These are phyloP conservation scores for Ataeniobius toweri DNA, from an alignment of 2,797 vertebrate genomes.

Conservation along the genomic window DNA sequence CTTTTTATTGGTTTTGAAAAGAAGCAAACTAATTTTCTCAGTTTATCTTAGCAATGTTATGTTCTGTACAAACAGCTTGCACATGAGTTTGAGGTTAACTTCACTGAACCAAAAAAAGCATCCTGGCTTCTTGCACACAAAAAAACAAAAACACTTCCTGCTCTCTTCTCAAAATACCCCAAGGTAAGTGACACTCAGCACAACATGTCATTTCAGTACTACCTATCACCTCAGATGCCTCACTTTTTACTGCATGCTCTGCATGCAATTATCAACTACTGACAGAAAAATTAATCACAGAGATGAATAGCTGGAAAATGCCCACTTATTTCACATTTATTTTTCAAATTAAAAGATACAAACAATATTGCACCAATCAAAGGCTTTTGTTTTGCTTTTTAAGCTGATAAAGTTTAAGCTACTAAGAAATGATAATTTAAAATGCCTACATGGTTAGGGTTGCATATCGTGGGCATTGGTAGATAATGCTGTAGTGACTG, in stretches of 20 bases:
- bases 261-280: slow-evolving; percentile 54
- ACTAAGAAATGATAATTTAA: slow-evolving; percentile 16
- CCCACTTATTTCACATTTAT: slow-evolving; percentile 15
- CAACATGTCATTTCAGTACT: slow-evolving; percentile 66
- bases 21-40: slow-evolving; percentile 80
- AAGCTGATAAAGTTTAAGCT: slow-evolving; percentile 4
- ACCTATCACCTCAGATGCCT: slow-evolving; percentile 44
- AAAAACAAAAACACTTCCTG: slow-evolving; percentile 49
- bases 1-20: slow-evolving; percentile 86
- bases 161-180: slow-evolving; percentile 62
- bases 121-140: slow-evolving; percentile 66
- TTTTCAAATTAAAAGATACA: slow-evolving; percentile 22
- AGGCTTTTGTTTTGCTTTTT: slow-evolving; percentile 15
- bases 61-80: slow-evolving; percentile 80
- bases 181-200: slow-evolving; percentile 54
- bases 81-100: slow-evolving; percentile 76
- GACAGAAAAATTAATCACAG: slow-evolving; percentile 43
- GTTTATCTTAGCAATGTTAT: slow-evolving; percentile 76
- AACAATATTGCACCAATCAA: slow-evolving; percentile 11
- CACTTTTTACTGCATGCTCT: slow-evolving; percentile 53
- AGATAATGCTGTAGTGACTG: slow-evolving; percentile 65
- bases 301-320: slow-evolving; percentile 38
- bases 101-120: slow-evolving; percentile 71
- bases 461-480: slow-evolving; percentile 31
- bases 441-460: slow-evolving; percentile 20